phyloP scores from a whole-genome alignment of 92 coral and sea anemone genomes.

The Parazoanthus swiftii region DNA sequence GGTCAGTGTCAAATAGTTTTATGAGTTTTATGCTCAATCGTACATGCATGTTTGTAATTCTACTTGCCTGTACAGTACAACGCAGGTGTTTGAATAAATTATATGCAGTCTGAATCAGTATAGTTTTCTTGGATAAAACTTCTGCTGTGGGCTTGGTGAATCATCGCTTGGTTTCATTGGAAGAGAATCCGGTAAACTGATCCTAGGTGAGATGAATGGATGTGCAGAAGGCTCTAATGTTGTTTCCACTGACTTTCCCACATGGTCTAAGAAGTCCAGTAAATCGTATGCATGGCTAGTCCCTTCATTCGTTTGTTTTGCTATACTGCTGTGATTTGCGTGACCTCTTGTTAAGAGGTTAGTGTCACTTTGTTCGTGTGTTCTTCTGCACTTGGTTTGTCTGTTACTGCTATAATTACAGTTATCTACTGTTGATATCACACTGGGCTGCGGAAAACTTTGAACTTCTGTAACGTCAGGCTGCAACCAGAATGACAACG shows the following conservation, averaged over 20 bases:
- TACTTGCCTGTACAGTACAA: neutral
- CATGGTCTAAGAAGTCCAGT: constrained; percentile 56
- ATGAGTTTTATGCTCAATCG: neutral
- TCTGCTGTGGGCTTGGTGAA: constrained; percentile 63
- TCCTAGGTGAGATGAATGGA: constrained; percentile 34
- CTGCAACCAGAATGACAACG: constrained; percentile 2
- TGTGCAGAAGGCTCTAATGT: constrained; percentile 9
- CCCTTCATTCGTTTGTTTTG: constrained; percentile 11
- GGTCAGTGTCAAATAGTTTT: neutral
- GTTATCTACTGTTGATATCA: neutral
- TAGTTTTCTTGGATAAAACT: constrained; percentile 57
- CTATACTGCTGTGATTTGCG: neutral
- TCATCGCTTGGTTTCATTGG: constrained; percentile 70
- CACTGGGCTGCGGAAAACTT: constrained; percentile 5
- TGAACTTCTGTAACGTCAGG: constrained; percentile 1
- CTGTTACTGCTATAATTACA: constrained; percentile 1
- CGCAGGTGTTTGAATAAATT: too few species aligned
- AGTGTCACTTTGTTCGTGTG: constrained; percentile 4
- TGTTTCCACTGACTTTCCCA: constrained; percentile 33
- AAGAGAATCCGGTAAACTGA: constrained; percentile 52
- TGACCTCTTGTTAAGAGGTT: constrained; percentile 3
- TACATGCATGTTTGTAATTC: neutral
- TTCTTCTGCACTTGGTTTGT: constrained; percentile 16
- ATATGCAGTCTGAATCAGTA: constrained; percentile 23
- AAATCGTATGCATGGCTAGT: constrained; percentile 47